Conservation (phyloP, 2,888 invertebrate species). For the Caenorhabditis sp. region DNA sequence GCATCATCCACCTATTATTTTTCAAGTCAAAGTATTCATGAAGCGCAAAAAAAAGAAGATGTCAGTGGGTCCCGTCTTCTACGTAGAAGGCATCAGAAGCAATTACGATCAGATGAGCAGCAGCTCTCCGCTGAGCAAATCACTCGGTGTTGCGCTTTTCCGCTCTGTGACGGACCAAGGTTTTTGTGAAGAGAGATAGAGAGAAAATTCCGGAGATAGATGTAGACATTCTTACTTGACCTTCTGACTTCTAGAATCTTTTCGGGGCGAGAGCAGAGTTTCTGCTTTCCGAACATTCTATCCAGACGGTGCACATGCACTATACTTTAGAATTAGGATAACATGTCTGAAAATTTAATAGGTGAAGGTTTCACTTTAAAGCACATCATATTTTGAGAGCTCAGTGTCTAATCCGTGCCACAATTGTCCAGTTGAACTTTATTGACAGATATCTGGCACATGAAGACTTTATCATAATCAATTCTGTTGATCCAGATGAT, state of each 20-base stretch:
- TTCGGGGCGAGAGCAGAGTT: neutral
- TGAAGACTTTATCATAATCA: slow-evolving; percentile 2
- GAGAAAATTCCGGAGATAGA: slow-evolving; percentile 23
- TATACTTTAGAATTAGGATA: no score
- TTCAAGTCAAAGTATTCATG: slow-evolving; percentile 36
- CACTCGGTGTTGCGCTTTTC: slow-evolving; percentile 63
- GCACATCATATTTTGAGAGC: no score
- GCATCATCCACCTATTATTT: slow-evolving; percentile 27
- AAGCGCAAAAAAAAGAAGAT: slow-evolving; percentile 4
- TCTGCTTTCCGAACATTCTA: neutral
- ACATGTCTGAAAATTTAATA: no score
- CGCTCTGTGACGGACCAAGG: slow-evolving; percentile 37
- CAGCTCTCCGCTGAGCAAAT: slow-evolving; percentile 46
- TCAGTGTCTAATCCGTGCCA: no score
- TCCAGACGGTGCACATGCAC: no score
- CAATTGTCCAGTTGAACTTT: no score
- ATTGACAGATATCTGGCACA: neutral
- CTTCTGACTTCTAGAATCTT: slow-evolving; percentile 29
- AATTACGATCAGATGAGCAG: slow-evolving; percentile 68
- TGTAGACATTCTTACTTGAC: slow-evolving; percentile 36
- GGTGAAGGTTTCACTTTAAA: no score
- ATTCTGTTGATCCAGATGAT: slow-evolving; percentile 8
- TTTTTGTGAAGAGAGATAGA: slow-evolving; percentile 25
- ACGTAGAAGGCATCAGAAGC: slow-evolving; percentile 58
- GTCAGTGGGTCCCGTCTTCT: neutral